Percentiles rank a stretch among this genome's conserved stretches.
Evolutionary conservation across 2,888 invertebrate species (phyloP).

Genomic region (Acleris sparsana): DNA sequence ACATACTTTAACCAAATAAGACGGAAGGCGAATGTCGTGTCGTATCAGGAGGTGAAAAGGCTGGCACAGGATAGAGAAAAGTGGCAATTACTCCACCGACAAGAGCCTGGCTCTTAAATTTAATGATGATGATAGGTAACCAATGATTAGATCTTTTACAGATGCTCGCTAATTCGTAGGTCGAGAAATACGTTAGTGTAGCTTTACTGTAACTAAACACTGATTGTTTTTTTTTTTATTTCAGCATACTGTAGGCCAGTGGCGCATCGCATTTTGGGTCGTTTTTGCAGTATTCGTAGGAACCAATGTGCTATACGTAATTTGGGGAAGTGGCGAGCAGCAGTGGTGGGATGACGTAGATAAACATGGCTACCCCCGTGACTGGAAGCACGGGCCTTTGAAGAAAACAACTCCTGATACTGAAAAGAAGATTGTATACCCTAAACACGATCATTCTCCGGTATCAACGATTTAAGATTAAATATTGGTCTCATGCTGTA

Average conservation of each 20-base stretch:
- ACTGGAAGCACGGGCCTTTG: slow-evolving; percentile 71
- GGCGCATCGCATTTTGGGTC: slow-evolving; percentile 92
- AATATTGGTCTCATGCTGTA: not conserved
- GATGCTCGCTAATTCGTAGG: too few species aligned
- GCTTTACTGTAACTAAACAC: too few species aligned
- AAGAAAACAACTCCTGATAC: slow-evolving; percentile 50
- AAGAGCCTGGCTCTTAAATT: too few species aligned
- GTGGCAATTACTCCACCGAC: too few species aligned
- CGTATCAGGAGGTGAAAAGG: too few species aligned
- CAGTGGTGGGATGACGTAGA: slow-evolving; percentile 90
- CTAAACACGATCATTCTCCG: slow-evolving; percentile 73
- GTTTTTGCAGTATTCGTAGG: slow-evolving; percentile 86
- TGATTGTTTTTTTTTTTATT: slow-evolving; percentile 45
- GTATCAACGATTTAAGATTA: slow-evolving; percentile 52
- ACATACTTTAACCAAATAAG: too few species aligned
- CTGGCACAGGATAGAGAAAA: too few species aligned
- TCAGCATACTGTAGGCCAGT: slow-evolving; percentile 85
- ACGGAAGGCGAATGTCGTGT: too few species aligned
- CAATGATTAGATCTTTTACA: too few species aligned
- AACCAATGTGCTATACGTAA: slow-evolving; percentile 87
- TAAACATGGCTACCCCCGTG: slow-evolving; percentile 68
- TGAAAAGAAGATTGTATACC: slow-evolving; percentile 68
- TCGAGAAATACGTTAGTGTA: too few species aligned
- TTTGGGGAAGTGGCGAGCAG: slow-evolving; percentile 89
- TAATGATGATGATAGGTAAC: too few species aligned